These are phyloP conservation scores for Lasioglossum figueresi DNA, from an alignment of 2,888 invertebrate genomes.

Conservation along the genomic window DNA sequence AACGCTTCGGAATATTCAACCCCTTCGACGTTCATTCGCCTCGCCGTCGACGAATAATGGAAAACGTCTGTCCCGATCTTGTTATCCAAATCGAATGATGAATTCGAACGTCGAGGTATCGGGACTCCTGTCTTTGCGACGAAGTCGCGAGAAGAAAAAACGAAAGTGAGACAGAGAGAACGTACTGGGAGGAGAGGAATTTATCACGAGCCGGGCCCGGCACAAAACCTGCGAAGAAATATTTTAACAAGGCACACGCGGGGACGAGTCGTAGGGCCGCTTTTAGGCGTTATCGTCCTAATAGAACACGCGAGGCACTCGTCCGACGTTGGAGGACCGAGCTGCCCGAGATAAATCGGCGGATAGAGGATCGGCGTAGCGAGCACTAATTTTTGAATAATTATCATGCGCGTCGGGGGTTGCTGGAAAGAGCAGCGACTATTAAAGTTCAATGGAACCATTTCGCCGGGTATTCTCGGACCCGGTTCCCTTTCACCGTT, in stretches of 20 bases:
- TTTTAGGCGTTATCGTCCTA: slow-evolving; percentile 69
- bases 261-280: slow-evolving; percentile 61
- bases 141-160: not conserved
- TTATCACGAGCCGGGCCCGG: slow-evolving; percentile 38
- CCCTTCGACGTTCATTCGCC: not conserved
- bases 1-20: slow-evolving; percentile 19
- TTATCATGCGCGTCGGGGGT: slow-evolving; percentile 38
- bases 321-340: slow-evolving; percentile 48
- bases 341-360: slow-evolving; percentile 57
- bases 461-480: slow-evolving; percentile 20
- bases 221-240: slow-evolving; percentile 60
- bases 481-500: slow-evolving; percentile 16
- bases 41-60: slow-evolving; percentile 26
- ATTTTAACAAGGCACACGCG: slow-evolving; percentile 42
- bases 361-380: slow-evolving; percentile 31
- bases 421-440: not conserved
- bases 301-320: slow-evolving; percentile 61
- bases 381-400: slow-evolving; percentile 66
- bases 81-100: slow-evolving; percentile 44
- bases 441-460: slow-evolving; percentile 41
- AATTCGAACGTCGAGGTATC: slow-evolving; percentile 27
- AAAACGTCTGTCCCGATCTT: slow-evolving; percentile 27
- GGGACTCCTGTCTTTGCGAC: slow-evolving; percentile 7
- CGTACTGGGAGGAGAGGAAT: not conserved
- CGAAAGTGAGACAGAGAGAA: not conserved